Evolutionary conservation across 2,113 vertebrate genomes (phyloP), one percentile per base, ranked within the genome.

Genomic region (Crotophaga sulcirostris): DNA sequence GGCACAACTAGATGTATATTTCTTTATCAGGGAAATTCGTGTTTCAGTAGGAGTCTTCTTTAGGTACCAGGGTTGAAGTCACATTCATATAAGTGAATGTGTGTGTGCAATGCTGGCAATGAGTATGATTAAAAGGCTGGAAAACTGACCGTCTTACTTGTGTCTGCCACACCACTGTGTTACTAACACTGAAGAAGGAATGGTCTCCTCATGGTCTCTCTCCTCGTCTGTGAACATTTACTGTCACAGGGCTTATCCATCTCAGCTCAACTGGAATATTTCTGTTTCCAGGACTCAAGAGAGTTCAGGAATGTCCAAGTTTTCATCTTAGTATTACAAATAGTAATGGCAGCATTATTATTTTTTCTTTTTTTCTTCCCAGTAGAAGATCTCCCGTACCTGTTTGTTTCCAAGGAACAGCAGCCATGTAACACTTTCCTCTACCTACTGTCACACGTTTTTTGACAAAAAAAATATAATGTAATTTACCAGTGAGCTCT

Each of bases 201-300:
- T 6, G 5, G 3, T 31, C 2, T 45, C 16, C 25, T 55, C 33
- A 29, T 8, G 3, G 12, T 49, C 7, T 21, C 10, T 42, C 8
- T 60, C 5, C 10, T 60, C 3, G 3, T 81, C 8, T 51, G 18
- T 52, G 10, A 69, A 29, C 1, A 21, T 56, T 31, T 77, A 25
- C 12, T 20, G 8, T 25, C 11, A 68, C 7, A 76, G 4, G 1
- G 3, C 7, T 29, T 10, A 59, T 78, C 7, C 2, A 4, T 44
- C 7, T 75, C 49, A 49, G 7, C 14, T 77, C 36, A 73, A 0
- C 6, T 52, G 36, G 29, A 68, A 45, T 26, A 56, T 75, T 76
- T 87, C 66, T 82, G 9, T 63, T 91, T 83, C 36, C 40, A 81
- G 15, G 6, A 40, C 29, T 70, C 18, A 42, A 45, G 42, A 63